Evolutionary conservation across 2,888 invertebrate species (phyloP), one percentile per base, ranked within the genome.

Genomic region (Phyllotreta striolata): DNA sequence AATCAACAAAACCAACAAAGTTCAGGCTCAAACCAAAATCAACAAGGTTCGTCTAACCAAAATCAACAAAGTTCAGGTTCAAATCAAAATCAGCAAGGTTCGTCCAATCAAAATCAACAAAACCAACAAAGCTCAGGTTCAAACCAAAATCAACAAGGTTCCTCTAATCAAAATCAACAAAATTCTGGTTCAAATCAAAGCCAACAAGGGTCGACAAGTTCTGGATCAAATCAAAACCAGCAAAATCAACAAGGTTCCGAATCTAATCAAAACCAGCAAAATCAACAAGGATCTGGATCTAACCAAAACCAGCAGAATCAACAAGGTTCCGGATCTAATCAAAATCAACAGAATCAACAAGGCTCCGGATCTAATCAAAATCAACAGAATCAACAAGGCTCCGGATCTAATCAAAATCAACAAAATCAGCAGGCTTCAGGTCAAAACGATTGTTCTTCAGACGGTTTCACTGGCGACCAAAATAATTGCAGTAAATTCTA

Each of bases 401-500:
- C 61, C 54, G 54, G 64, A n/a, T 49, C 62, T 4, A 62, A 49
- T 24, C 57, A 60, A 41, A 68, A 70, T 66, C 14, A 60, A 59
- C 9, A 64, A 38, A 58, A 57, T 14, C 49, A 66, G 52, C 55
- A 43, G 4, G 40, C 43, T 38, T 47, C 56, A 14, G 47, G 55
- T 65, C 14, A 51, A 24, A 49, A 49, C n/a, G 41, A 44, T 58
- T 91, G 91, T 76, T 81, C 79, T 9, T 77, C 82, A 67, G 89
- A 90, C 77, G 93, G 93, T 54, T 93, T 91, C 78, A 85, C 88
- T 74, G 86, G 88, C 9, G 88, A 92, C 79, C 83, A 85, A 41
- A 81, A 82, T 47, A 85, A 92, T 74, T 92, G 92, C 74, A 87
- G 84, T 66, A 90, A 88, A 77, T 92, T 92, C 81, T 91, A 90